A percentile compares a stretch with the other conserved stretches of the same genome.
These are phyloP conservation scores for Perizoma affinitatum DNA, from an alignment of 2,888 invertebrate species.

Conservation along the genomic window DNA sequence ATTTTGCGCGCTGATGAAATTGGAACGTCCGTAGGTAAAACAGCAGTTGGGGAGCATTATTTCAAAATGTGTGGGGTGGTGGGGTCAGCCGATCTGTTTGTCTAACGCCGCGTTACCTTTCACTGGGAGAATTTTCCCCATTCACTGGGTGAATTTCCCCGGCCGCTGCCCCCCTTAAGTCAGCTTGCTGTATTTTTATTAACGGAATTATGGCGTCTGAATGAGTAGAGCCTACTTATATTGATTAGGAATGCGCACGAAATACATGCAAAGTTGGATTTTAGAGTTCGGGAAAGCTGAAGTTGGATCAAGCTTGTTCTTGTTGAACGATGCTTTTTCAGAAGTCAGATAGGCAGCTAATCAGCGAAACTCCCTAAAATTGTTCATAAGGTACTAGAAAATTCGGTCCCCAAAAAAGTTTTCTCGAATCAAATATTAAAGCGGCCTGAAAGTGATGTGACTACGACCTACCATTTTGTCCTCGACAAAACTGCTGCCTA, in stretches of 20 bases:
- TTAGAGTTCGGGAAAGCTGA: slow-evolving; percentile 11
- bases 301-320: slow-evolving; percentile 11
- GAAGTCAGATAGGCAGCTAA: slow-evolving; percentile 16
- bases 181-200: slow-evolving; percentile 79
- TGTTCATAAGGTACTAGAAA: slow-evolving; percentile 11
- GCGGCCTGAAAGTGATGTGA: slow-evolving; percentile 11
- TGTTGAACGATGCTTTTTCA: slow-evolving; percentile 24
- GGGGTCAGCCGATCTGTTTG: slow-evolving; percentile 78
- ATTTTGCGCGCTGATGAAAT: slow-evolving; percentile 45
- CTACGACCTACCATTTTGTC: slow-evolving; percentile 18
- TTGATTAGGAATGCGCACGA: slow-evolving; percentile 66
- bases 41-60: slow-evolving; percentile 71
- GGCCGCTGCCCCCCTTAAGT: slow-evolving; percentile 72
- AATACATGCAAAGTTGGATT: slow-evolving; percentile 33
- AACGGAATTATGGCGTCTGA: slow-evolving; percentile 80
- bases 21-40: slow-evolving; percentile 56
- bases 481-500: background rate
- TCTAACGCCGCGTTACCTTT: slow-evolving; percentile 83
- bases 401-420: slow-evolving; percentile 15
- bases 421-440: slow-evolving; percentile 25
- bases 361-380: slow-evolving; percentile 20
- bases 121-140: slow-evolving; percentile 82
- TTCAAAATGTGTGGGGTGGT: slow-evolving; percentile 74
- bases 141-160: slow-evolving; percentile 83
- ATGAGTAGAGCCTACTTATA: slow-evolving; percentile 76